Conservation (phyloP, 2,113 vertebrate genomes). For the Amphiprion percula region DNA sequence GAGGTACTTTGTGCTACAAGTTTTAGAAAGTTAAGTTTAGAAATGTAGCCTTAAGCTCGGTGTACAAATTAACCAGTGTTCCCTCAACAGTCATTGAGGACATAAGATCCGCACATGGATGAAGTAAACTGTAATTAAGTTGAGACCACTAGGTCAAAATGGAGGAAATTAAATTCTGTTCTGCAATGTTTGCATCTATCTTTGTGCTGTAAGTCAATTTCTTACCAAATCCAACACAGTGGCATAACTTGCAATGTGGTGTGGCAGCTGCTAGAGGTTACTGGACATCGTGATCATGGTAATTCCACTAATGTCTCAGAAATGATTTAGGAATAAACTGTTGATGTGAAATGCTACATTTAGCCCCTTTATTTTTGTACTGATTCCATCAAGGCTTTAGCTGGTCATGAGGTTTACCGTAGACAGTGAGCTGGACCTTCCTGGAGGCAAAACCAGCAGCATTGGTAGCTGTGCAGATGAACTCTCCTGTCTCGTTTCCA, state of each 20-base stretch:
- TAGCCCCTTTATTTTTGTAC: background rate
- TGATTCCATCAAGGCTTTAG: background rate
- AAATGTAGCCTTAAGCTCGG: background rate
- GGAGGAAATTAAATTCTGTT: too few relatives aligned
- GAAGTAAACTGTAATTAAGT: background rate
- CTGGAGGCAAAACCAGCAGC: slow-evolving; percentile 90
- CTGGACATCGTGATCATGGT: background rate
- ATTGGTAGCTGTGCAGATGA: slow-evolving; percentile 93
- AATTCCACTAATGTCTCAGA: background rate
- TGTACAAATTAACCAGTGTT: background rate
- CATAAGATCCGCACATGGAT: background rate
- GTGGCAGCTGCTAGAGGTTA: too few relatives aligned
- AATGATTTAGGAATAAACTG: background rate
- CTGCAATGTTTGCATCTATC: too few relatives aligned
- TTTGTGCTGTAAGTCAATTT: too few relatives aligned
- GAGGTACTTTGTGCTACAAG: too few relatives aligned
- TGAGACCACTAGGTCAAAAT: too few relatives aligned
- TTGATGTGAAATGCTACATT: background rate
- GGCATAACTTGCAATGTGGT: too few relatives aligned
- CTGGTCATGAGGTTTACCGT: slow-evolving; percentile 84
- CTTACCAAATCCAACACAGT: too few relatives aligned
- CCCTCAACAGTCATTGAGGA: background rate
- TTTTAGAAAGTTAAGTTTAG: background rate
- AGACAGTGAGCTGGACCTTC: slow-evolving; percentile 96
- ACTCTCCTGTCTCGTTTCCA: slow-evolving; percentile 91